A percentile compares a stretch with the other conserved stretches of the same genome.
phyloP scores from a whole-genome alignment of 2,797 vertebrate genomes.

The Ceyx erithaca region DNA sequence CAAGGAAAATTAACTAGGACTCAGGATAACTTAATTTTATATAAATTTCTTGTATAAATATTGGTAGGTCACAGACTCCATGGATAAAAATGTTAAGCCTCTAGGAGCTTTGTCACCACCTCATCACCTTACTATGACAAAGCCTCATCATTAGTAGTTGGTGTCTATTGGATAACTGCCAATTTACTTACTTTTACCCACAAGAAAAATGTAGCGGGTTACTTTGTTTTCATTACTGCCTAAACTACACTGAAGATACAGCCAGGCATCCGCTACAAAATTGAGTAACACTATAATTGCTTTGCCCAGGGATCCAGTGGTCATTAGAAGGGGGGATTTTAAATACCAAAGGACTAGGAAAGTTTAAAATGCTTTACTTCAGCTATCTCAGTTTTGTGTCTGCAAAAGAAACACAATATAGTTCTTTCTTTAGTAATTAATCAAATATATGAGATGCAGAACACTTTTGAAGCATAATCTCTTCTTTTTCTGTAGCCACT shows the following conservation, averaged over 20 bases:
- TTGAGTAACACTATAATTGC: neutral
- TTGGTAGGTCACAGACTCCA: neutral
- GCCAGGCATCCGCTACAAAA: neutral
- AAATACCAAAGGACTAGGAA: neutral
- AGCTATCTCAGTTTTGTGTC: neutral
- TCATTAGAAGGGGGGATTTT: neutral
- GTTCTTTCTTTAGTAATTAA: neutral
- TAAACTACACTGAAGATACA: neutral
- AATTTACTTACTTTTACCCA: neutral
- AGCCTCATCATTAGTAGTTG: rapidly evolving
- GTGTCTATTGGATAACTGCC: neutral
- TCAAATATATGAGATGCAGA: neutral
- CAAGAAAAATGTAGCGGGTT: neutral
- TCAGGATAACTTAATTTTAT: neutral
- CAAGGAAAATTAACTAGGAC: neutral
- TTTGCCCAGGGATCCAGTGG: neutral
- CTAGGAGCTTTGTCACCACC: neutral
- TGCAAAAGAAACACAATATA: rapidly evolving
- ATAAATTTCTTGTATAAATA: neutral
- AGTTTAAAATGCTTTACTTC: neutral
- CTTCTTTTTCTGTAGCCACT: neutral
- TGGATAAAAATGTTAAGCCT: neutral
- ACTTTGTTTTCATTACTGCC: neutral
- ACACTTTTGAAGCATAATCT: neutral
- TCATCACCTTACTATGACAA: neutral